Evolutionary conservation across 1,140 invertebrate genomes (phyloP).

Genomic region (Oppia nitens): DNA sequence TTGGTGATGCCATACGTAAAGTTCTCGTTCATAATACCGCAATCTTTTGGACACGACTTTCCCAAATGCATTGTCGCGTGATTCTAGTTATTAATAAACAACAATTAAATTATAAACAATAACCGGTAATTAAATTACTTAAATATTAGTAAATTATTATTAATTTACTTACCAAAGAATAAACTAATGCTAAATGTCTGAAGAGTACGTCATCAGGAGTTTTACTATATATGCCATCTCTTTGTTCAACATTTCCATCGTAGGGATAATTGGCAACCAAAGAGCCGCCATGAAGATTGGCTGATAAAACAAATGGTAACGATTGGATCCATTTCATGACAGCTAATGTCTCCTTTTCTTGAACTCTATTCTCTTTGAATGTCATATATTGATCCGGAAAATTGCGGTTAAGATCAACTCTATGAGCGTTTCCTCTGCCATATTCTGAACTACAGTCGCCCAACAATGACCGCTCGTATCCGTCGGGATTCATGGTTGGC

Average conservation of each 20-base stretch:
- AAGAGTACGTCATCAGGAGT: slow-evolving; percentile 72
- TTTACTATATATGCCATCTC: slow-evolving; percentile 28
- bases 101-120: too few species aligned
- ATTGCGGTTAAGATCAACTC: slow-evolving; percentile 63
- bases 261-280: slow-evolving; percentile 87
- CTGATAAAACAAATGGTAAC: slow-evolving; percentile 80
- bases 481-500: slow-evolving; percentile 95
- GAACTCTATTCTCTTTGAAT: slow-evolving; percentile 41
- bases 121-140: neutral
- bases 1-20: slow-evolving; percentile 61
- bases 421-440: slow-evolving; percentile 34
- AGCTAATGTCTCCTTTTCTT: slow-evolving; percentile 71
- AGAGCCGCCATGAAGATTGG: slow-evolving; percentile 84
- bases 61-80: slow-evolving; percentile 29
- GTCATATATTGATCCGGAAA: slow-evolving; percentile 64
- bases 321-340: slow-evolving; percentile 74
- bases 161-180: slow-evolving; percentile 34
- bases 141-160: neutral
- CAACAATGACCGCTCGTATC: slow-evolving; percentile 60
- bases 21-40: slow-evolving; percentile 35
- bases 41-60: slow-evolving; percentile 39
- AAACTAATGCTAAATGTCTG: slow-evolving; percentile 54
- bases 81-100: slow-evolving; percentile 20
- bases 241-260: slow-evolving; percentile 44
- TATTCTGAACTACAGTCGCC: slow-evolving; percentile 43